Conservation (phyloP, 2,888 invertebrate genomes). For the Acrocyrtus sp. region DNA sequence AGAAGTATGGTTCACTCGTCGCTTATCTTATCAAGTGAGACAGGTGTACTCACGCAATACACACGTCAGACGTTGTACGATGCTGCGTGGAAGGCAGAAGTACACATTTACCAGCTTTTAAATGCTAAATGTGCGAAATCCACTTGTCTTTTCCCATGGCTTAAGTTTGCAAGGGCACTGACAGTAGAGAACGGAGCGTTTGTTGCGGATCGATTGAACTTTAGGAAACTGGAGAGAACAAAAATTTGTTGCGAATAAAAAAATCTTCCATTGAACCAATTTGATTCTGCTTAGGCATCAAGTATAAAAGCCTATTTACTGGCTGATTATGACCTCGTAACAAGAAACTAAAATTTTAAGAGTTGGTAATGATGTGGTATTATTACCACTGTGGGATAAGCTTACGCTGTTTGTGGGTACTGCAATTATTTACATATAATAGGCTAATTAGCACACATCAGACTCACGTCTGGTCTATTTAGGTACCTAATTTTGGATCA, state of each 20-base stretch:
- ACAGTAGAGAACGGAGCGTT: background rate
- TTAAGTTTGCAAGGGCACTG: conserved; percentile 6
- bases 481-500: background rate
- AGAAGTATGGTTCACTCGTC: background rate
- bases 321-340: conserved; percentile 10
- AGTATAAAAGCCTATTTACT: background rate
- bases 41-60: conserved; percentile 4
- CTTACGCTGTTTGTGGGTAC: background rate
- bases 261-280: background rate
- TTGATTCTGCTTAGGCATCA: background rate
- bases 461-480: background rate
- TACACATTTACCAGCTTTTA: background rate
- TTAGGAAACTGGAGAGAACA: conserved; percentile 3
- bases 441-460: background rate
- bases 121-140: conserved; percentile 12
- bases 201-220: background rate
- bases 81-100: background rate
- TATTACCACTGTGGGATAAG: background rate
- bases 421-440: too few species aligned
- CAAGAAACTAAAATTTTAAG: background rate
- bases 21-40: conserved; percentile 7
- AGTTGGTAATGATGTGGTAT: background rate
- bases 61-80: background rate
- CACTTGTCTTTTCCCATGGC: background rate
- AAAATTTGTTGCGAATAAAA: conserved; percentile 8